Conservation (phyloP, 2,888 invertebrate genomes). For the Andrena fulva region DNA sequence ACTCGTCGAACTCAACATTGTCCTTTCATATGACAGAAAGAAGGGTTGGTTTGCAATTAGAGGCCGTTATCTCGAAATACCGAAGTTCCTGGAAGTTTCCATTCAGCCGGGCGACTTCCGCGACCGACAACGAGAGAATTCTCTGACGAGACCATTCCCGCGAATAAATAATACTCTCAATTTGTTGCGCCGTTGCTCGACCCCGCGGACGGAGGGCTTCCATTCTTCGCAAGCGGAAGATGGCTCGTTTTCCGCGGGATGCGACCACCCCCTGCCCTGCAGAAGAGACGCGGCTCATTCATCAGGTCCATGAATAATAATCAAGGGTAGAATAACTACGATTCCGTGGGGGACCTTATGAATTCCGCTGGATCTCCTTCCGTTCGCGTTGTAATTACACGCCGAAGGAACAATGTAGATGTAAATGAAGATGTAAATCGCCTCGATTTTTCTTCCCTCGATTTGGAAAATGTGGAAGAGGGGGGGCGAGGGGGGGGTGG, state of each 20-base stretch:
- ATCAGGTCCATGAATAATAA: conserved; percentile 36
- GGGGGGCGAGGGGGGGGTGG: not conserved
- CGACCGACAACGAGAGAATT: not conserved
- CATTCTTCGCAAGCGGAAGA: not conserved
- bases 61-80: too few relatives aligned
- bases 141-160: not conserved
- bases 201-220: not conserved
- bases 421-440: conserved; percentile 23
- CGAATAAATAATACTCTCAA: not conserved
- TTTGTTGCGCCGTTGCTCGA: conserved; percentile 2
- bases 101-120: not conserved
- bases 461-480: not conserved
- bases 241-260: conserved; percentile 2
- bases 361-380: conserved; percentile 5
- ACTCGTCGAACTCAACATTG: too few relatives aligned
- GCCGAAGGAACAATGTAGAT: conserved; percentile 21
- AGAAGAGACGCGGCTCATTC: not conserved
- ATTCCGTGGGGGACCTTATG: conserved; percentile 12
- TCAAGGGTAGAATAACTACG: conserved; percentile 7
- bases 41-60: too few relatives aligned
- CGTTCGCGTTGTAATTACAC: conserved; percentile 11
- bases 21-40: too few relatives aligned
- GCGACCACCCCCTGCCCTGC: not conserved
- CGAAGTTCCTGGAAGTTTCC: not conserved
- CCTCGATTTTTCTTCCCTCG: not conserved